Conservation (phyloP, 2,797 vertebrate species). For the Paratrypauchen microcephalus region DNA sequence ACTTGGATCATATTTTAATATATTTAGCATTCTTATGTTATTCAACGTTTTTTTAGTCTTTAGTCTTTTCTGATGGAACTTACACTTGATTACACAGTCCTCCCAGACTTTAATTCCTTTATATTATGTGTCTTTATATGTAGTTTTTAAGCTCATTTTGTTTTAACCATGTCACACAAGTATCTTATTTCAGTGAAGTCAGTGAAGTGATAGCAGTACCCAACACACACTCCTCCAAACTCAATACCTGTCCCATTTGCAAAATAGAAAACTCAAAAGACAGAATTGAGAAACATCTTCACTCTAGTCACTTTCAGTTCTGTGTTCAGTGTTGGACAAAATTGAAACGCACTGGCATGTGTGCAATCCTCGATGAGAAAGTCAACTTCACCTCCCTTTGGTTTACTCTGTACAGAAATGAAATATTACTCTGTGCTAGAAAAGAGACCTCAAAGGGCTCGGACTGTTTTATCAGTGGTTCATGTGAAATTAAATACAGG, state of each 20-base stretch:
- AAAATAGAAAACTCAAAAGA: slow-evolving; percentile 61
- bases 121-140: slow-evolving; percentile 17
- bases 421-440: slow-evolving; percentile 46
- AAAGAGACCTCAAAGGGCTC: slow-evolving; percentile 41
- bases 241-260: slow-evolving; percentile 60
- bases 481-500: slow-evolving; percentile 42
- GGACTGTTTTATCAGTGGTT: slow-evolving; percentile 45
- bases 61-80: no score
- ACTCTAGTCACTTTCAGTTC: slow-evolving; percentile 3
- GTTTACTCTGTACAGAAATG: slow-evolving; percentile 27
- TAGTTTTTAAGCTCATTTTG: neutral
- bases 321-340: slow-evolving; percentile 49
- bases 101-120: neutral
- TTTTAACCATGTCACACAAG: slow-evolving; percentile 4
- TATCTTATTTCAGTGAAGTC: slow-evolving; percentile 39
- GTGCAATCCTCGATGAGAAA: slow-evolving; percentile 39
- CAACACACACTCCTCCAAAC: slow-evolving; percentile 32
- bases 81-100: no score
- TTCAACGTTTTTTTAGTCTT: no score
- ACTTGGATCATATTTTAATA: neutral
- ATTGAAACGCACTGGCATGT: slow-evolving; percentile 35
- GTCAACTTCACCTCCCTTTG: slow-evolving; percentile 29
- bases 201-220: slow-evolving; percentile 36
- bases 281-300: slow-evolving; percentile 44
- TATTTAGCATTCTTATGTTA: neutral